Percentiles rank a stretch among this genome's conserved stretches.
Evolutionary conservation across 1,140 invertebrate genomes (phyloP).

Genomic region (Phymastichus coffea): DNA sequence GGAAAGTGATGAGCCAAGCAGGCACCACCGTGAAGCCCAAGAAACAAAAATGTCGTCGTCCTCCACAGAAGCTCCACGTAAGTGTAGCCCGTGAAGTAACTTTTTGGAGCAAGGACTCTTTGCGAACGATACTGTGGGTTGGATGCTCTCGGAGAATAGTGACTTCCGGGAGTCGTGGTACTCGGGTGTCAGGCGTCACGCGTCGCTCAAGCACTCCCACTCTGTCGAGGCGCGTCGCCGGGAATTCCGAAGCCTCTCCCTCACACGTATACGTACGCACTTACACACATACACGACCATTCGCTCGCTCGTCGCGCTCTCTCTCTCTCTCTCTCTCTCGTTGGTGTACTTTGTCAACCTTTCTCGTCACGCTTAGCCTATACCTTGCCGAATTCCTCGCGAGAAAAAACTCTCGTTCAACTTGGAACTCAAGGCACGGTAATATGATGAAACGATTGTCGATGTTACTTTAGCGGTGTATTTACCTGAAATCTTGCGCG

Average conservation of each 20-base stretch:
- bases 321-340: neutral
- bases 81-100: too few relatives aligned
- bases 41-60: too few relatives aligned
- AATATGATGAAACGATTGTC: too few relatives aligned
- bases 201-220: slow-evolving; percentile 16
- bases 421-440: neutral
- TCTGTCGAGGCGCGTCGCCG: slow-evolving; percentile 6
- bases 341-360: slow-evolving; percentile 14
- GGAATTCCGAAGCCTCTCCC: slow-evolving; percentile 7
- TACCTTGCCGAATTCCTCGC: neutral
- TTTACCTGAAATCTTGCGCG: slow-evolving; percentile 57
- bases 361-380: neutral
- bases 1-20: too few relatives aligned
- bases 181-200: slow-evolving; percentile 29
- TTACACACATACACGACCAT: too few relatives aligned
- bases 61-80: too few relatives aligned
- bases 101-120: too few relatives aligned
- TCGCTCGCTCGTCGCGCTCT: neutral
- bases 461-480: too few relatives aligned
- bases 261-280: neutral
- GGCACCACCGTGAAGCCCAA: too few relatives aligned
- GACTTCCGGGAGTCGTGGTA: slow-evolving; percentile 25
- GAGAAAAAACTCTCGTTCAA: too few relatives aligned
- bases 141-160: slow-evolving; percentile 18
- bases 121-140: too few relatives aligned